A percentile compares a stretch with the other conserved stretches of the same genome.
Conservation (phyloP, 2,113 vertebrate genomes). For the Aegotheles bennettii region DNA sequence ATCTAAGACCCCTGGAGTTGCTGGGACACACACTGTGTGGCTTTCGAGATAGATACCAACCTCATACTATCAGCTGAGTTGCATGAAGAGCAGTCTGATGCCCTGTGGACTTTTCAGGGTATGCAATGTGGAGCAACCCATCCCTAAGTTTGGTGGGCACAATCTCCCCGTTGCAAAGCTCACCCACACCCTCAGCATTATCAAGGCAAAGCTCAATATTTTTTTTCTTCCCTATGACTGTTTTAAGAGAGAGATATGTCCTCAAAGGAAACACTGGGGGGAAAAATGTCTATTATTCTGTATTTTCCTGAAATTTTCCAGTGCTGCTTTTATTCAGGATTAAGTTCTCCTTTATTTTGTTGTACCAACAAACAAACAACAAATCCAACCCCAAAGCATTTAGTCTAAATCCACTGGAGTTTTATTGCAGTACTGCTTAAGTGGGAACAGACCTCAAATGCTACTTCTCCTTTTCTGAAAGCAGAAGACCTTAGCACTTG, state of each 20-base stretch:
- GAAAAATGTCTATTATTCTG: not conserved
- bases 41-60: not conserved
- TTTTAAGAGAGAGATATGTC: not conserved
- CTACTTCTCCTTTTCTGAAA: conserved; percentile 53
- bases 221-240: not conserved
- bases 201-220: not conserved
- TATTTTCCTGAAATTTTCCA: not conserved
- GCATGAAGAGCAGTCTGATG: not conserved
- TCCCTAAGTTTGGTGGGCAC: not conserved
- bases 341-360: conserved; percentile 32
- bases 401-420: conserved; percentile 37
- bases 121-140: not conserved
- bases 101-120: not conserved
- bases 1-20: not conserved
- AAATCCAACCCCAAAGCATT: conserved; percentile 31
- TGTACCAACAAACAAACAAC: conserved; percentile 40
- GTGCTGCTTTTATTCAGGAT: conserved; percentile 21
- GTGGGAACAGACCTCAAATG: conserved; percentile 52
- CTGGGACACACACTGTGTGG: not conserved
- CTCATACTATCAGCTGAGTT: not conserved
- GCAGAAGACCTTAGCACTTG: conserved; percentile 58
- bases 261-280: not conserved
- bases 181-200: not conserved
- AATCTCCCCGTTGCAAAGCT: not conserved
- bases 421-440: conserved; percentile 51